Base-by-base conservation (phyloP, 2,113 vertebrate species). In the Onychorhynchus coronatus region DNA sequence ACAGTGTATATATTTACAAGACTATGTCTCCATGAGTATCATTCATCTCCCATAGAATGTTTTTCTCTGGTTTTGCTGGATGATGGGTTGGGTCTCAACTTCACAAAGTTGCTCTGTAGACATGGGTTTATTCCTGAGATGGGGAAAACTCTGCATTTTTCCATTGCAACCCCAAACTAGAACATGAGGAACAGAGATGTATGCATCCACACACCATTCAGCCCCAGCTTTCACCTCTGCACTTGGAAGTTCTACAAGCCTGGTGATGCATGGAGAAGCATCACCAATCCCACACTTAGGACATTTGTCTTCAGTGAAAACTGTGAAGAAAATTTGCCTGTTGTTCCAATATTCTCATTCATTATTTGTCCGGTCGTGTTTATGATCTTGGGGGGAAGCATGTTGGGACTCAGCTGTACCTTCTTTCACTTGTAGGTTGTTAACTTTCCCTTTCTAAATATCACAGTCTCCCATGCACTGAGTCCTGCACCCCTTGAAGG, bases 151-250 rank as follows among this genome's bases (percentile, higher is more conserved):
- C 28, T 42, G 12, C 12, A 6, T 35, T 74, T 90, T 1, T 1
- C 11, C 16, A 25, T 5, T 62, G 35, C 12, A 72, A 42, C 9
- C 16, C 35, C 35, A 17, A 73, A 53, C 12, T 24, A 28, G 67
- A 46, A 47, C 0, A 0, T 17, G 39, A 47, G 66, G 14, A 77
- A 5, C 24, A 30, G 11, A 3, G 11, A 3, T 31, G 1, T 35
- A 6, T 35, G 21, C n/a, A 58, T 47, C 17, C 31, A 44, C 35
- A 22, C 3, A 14, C 14, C 30, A 37, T 8, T 6, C 37, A 68
- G 31, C 20, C 18, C 20, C 52, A 76, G 25, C 12, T 89, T 66
- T 87, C n/a, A 37, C 24, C 31, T 42, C 35, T n/a, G 9, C 4
- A 0, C 41, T 20, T 1, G 2, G 3, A n/a, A 52, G 7, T 63